Conservation (phyloP, 2,113 vertebrate genomes). For the Eudyptes chrysolophus region DNA sequence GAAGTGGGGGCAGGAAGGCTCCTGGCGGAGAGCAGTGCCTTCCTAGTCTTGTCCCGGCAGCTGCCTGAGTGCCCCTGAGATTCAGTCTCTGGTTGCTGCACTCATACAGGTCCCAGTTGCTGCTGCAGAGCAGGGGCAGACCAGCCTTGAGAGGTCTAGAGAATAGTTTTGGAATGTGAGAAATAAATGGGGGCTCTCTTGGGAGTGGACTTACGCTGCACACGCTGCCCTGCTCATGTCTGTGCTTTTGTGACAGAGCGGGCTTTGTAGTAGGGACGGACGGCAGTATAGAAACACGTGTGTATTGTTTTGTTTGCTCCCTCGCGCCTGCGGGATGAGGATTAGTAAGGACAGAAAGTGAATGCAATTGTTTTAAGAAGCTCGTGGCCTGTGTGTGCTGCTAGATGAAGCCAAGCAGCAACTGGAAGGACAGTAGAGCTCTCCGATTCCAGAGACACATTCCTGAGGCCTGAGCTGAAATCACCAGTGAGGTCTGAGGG, state of each 20-base stretch:
- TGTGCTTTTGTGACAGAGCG: background rate
- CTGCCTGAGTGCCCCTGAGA: background rate
- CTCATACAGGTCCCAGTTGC: background rate
- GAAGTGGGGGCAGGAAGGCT: background rate
- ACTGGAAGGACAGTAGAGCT: background rate
- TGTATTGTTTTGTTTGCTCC: background rate
- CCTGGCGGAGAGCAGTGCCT: background rate
- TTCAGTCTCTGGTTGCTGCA: background rate
- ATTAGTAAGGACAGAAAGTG: background rate
- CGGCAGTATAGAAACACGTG: background rate
- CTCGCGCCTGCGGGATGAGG: fast-evolving
- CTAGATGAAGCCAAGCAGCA: background rate
- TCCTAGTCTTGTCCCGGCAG: background rate
- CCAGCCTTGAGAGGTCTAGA: background rate
- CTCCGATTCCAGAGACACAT: background rate
- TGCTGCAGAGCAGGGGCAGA: background rate
- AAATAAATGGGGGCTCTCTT: background rate
- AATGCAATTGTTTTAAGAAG: background rate
- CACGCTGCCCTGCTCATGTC: background rate
- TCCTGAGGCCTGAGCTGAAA: background rate
- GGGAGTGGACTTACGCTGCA: background rate
- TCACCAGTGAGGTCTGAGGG: background rate
- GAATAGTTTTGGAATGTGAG: background rate
- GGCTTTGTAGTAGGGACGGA: background rate
- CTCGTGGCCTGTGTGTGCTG: background rate